Percentiles rank a stretch among this genome's conserved stretches.
phyloP scores from a whole-genome alignment of 2,888 invertebrate species.

The Iselma pallidipennis region DNA sequence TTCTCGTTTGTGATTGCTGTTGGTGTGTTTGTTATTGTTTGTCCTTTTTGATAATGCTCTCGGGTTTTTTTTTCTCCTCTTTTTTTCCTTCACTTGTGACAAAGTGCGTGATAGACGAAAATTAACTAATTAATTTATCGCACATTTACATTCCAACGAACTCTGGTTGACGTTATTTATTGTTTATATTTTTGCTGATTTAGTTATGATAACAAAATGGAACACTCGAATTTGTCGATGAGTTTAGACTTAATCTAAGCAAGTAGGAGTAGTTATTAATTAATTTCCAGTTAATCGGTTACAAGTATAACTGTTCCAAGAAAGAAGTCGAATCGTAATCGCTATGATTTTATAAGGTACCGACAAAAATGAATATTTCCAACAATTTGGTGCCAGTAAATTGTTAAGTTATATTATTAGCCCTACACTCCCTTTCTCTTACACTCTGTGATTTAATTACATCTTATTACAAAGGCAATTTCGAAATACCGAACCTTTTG shows the following conservation, averaged over 20 bases:
- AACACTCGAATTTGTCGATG: slow-evolving; percentile 6
- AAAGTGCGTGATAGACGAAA: slow-evolving; percentile 21
- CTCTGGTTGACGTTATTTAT: slow-evolving; percentile 8
- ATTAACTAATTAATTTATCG: slow-evolving; percentile 27
- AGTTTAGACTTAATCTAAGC: too few relatives aligned
- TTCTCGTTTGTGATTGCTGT: neutral
- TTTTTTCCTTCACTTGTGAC: neutral
- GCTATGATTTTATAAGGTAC: slow-evolving; percentile 7
- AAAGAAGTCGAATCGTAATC: slow-evolving; percentile 1
- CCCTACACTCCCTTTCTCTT: neutral
- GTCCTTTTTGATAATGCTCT: neutral
- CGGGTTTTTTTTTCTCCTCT: neutral
- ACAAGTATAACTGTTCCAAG: too few relatives aligned
- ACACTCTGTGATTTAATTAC: neutral
- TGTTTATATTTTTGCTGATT: slow-evolving; percentile 12
- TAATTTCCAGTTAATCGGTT: too few relatives aligned
- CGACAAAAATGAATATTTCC: too few relatives aligned
- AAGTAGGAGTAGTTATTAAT: too few relatives aligned
- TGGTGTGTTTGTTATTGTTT: neutral
- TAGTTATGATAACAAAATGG: slow-evolving; percentile 13
- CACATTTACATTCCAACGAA: slow-evolving; percentile 21
- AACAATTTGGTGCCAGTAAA: slow-evolving; percentile 7
- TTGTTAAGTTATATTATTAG: slow-evolving; percentile 2
- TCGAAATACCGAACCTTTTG: neutral
- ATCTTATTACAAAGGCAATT: neutral